A percentile compares a stretch with the other conserved stretches of the same genome.
phyloP scores from a whole-genome alignment of 2,888 invertebrate genomes.

The Spialia ferax region DNA sequence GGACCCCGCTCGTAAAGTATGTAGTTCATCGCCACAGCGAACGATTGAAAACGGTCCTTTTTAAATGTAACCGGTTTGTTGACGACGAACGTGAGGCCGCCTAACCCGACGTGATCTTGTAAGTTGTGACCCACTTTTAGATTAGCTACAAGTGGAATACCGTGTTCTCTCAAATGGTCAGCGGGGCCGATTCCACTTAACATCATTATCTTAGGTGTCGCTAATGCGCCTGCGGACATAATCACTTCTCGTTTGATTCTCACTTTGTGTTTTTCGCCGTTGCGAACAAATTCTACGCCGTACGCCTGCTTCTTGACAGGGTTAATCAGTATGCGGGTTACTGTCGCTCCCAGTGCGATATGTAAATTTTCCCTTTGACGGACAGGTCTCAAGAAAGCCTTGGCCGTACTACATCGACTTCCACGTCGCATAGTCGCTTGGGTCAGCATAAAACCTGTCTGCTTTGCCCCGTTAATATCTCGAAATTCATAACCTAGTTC shows the following conservation, averaged over 20 bases:
- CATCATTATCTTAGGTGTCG: slow-evolving; percentile 96
- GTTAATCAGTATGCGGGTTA: slow-evolving; percentile 90
- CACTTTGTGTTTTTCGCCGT: slow-evolving; percentile 88
- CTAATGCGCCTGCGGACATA: slow-evolving; percentile 95
- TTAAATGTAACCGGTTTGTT: slow-evolving; percentile 93
- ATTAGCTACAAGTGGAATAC: slow-evolving; percentile 91
- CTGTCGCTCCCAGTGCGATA: slow-evolving; percentile 92
- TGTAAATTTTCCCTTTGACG: slow-evolving; percentile 92
- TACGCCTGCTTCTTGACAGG: slow-evolving; percentile 89
- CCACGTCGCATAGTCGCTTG: slow-evolving; percentile 95
- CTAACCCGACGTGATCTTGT: slow-evolving; percentile 95
- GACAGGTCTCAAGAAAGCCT: slow-evolving; percentile 94
- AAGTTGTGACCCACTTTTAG: slow-evolving; percentile 94
- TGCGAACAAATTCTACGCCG: slow-evolving; percentile 91
- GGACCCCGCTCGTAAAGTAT: slow-evolving; percentile 93
- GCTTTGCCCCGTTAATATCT: slow-evolving; percentile 93
- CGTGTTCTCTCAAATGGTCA: slow-evolving; percentile 90
- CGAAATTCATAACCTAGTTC: slow-evolving; percentile 94
- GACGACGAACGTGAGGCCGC: slow-evolving; percentile 93
- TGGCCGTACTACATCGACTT: slow-evolving; percentile 94
- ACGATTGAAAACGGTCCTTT: slow-evolving; percentile 91
- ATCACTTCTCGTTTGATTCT: slow-evolving; percentile 93
- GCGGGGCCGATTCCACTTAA: slow-evolving; percentile 95
- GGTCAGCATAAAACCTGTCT: slow-evolving; percentile 95
- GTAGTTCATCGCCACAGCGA: slow-evolving; percentile 93